Evolutionary conservation across 2,888 invertebrate genomes (phyloP), one percentile per base, ranked within the genome.

Genomic region (Epinotia brunnichana): DNA sequence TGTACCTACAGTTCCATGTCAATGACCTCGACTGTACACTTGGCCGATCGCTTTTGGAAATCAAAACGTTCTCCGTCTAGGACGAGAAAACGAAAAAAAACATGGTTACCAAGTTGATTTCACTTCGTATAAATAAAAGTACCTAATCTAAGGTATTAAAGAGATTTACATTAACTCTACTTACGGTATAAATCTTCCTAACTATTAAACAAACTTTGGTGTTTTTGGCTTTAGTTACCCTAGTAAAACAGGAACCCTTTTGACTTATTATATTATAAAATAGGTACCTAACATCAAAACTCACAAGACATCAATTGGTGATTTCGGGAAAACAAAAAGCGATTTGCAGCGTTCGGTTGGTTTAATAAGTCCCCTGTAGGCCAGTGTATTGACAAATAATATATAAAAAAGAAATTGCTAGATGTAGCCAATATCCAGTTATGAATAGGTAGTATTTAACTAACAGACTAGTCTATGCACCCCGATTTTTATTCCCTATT

Each of bases 181-280:
- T 69, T 73, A 63, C 63, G 19, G 63, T 73, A 69, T 68, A 24
- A 53, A 69, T 48, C 62, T 53, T 59, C 63, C 62, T 73, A 69
- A 73, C 67, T 68, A 73, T 63, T 53, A 73, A 69, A 68, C 63
- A 62, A 73, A 63, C 73, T 73, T 73, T 73, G 73, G 73, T 63
- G 73, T 73, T 63, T 67, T 69, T 69, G 62, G 62, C 63, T 53
- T 61, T 67, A 64, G 53, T 53, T 53, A 73, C 63, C 69, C 67
- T 67, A 72, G 35, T 44, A 56, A 66, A 67, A 67, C 61, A 67
- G 66, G 54, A 67, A 61, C 71, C 39, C 39, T 35, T 21, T 48
- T 60, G 24, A 62, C 62, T 62, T 48, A 62, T 39, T 48, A 17
- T 5, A 39, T 48, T 4, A 17, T 57, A 48, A 41, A 13, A 41